Conservation (phyloP, 2,888 invertebrate genomes). For the Agriopis aurantiaria region DNA sequence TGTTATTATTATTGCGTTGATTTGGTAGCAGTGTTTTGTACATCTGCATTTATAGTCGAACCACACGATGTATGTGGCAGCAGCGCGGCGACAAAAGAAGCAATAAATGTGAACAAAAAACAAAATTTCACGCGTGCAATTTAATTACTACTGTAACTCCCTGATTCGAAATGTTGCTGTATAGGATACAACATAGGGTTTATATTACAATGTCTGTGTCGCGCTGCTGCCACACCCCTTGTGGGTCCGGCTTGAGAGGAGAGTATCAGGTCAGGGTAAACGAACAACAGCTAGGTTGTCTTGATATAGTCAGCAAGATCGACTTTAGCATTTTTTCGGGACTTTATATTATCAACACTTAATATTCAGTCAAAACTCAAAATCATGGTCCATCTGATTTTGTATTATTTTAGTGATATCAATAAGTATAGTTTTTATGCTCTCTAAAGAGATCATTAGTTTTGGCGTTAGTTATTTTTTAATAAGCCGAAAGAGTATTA, state of each 20-base stretch:
- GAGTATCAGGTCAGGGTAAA: constrained; percentile 20
- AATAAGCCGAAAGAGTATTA: constrained; percentile 51
- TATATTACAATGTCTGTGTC: not conserved
- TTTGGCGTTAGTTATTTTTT: constrained; percentile 39
- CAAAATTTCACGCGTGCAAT: too few species aligned
- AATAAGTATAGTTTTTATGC: constrained; percentile 44
- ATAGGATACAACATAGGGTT: not conserved
- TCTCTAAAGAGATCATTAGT: constrained; percentile 55
- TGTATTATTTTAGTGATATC: constrained; percentile 29
- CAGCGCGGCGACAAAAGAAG: not conserved
- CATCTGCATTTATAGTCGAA: constrained; percentile 6
- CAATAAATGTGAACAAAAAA: not conserved
- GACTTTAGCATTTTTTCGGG: constrained; percentile 63
- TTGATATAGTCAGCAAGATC: constrained; percentile 76
- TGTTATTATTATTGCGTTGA: not conserved
- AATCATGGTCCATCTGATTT: constrained; percentile 40
- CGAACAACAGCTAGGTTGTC: constrained; percentile 72
- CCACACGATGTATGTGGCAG: not conserved
- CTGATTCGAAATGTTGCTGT: not conserved
- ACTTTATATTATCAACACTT: constrained; percentile 44
- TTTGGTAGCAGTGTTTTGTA: constrained; percentile 18
- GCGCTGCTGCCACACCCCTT: not conserved
- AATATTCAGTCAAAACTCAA: constrained; percentile 21
- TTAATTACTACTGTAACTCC: too few species aligned
- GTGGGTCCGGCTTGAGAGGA: not conserved